A percentile compares a stretch with the other conserved stretches of the same genome.
phyloP scores from a whole-genome alignment of 2,113 vertebrate species.

The Oreochromis niloticus region DNA sequence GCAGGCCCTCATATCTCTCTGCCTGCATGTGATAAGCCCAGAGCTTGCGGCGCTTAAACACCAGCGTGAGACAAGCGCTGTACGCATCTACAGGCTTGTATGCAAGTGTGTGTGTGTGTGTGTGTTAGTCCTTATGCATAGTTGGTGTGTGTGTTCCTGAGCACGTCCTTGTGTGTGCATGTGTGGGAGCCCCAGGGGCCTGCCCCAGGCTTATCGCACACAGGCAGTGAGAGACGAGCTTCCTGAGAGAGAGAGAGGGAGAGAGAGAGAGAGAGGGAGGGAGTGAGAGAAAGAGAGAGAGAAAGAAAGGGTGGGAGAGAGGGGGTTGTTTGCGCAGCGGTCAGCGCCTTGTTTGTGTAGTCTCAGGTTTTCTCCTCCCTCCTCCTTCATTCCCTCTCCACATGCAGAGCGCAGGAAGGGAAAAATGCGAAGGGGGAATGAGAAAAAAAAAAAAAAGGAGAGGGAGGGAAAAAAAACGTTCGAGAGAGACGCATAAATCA shows the following conservation, averaged over 20 bases:
- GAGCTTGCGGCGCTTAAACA: slow-evolving; percentile 68
- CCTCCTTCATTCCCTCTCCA: slow-evolving; percentile 37
- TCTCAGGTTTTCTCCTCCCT: slow-evolving; percentile 63
- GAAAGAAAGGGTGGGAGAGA: slow-evolving; percentile 4
- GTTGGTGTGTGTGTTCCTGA: slow-evolving; percentile 41
- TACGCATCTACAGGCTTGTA: slow-evolving; percentile 45
- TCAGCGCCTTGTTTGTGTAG: slow-evolving; percentile 74
- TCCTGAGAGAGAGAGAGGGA: slow-evolving; percentile 54
- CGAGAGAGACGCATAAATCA: slow-evolving; percentile 73
- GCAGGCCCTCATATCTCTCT: slow-evolving; percentile 64
- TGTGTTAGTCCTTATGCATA: slow-evolving; percentile 36
- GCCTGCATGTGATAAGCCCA: slow-evolving; percentile 66
- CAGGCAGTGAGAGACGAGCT: slow-evolving; percentile 73
- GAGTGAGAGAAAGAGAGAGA: not conserved
- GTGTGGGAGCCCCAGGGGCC: slow-evolving; percentile 64
- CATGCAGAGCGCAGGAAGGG: slow-evolving; percentile 53
- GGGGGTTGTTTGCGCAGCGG: slow-evolving; percentile 67
- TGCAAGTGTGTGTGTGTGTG: not conserved
- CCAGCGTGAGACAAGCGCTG: slow-evolving; percentile 60
- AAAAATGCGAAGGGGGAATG: slow-evolving; percentile 37
- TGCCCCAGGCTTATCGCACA: slow-evolving; percentile 74
- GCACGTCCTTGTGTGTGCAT: slow-evolving; percentile 8
- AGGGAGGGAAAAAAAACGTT: slow-evolving; percentile 51
- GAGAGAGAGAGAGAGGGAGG: not conserved
- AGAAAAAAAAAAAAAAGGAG: slow-evolving; percentile 20